phyloP scores from a whole-genome alignment of 2,888 invertebrate species.

The Pristionchus japonicus region DNA sequence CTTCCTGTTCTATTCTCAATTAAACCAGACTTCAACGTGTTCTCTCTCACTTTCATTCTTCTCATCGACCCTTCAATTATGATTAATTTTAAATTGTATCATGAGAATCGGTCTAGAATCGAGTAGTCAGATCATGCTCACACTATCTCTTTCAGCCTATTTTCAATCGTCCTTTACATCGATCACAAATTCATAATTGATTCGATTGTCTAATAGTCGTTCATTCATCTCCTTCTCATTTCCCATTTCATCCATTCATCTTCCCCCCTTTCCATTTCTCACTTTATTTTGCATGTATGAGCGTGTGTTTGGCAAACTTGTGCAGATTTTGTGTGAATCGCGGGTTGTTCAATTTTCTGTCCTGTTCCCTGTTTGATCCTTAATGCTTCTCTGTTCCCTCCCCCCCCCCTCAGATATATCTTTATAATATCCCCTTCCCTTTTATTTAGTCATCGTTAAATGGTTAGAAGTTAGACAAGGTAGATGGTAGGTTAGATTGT shows the following conservation, averaged over 20 bases:
- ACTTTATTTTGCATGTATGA: conserved; percentile 34
- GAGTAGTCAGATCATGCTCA: conserved; percentile 11
- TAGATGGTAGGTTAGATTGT: conserved; percentile 28
- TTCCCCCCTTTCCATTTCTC: conserved; percentile 23
- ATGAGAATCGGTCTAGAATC: not conserved
- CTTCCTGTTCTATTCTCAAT: not conserved
- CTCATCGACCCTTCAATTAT: not conserved
- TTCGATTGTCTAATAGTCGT: conserved; percentile 20
- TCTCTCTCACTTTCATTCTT: not conserved
- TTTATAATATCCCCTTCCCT: not conserved
- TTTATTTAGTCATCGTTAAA: conserved; percentile 16
- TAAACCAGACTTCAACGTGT: not conserved
- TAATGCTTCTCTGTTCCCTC: not conserved
- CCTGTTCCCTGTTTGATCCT: conserved; percentile 32
- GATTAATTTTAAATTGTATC: not conserved
- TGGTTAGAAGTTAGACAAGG: conserved; percentile 19
- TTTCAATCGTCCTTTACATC: not conserved
- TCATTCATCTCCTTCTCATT: conserved; percentile 13
- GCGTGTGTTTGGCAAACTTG: conserved; percentile 41
- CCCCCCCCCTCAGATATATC: not conserved
- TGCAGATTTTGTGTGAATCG: conserved; percentile 40
- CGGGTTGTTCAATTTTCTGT: conserved; percentile 13
- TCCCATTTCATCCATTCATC: conserved; percentile 7
- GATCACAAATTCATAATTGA: conserved; percentile 25
- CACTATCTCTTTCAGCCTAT: not conserved